Percentiles rank a stretch among this genome's conserved stretches.
phyloP scores from a whole-genome alignment of 2,888 invertebrate genomes.

The Brachyopa scutellaris region DNA sequence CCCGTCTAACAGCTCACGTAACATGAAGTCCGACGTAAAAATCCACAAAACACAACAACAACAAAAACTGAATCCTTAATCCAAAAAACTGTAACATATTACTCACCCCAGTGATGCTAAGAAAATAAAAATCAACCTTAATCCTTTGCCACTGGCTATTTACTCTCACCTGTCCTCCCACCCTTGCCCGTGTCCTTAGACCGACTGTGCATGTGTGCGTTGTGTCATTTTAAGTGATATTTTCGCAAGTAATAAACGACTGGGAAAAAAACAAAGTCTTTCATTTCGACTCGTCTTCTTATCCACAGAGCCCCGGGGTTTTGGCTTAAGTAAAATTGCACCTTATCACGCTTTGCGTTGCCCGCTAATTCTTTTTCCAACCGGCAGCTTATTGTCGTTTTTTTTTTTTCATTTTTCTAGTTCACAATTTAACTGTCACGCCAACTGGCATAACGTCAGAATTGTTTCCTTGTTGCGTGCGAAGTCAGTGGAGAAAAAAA shows the following conservation, averaged over 20 bases:
- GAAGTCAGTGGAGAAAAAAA: constrained; percentile 7
- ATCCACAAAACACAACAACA: constrained; percentile 6
- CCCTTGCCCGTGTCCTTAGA: no score
- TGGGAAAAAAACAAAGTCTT: constrained; percentile 36
- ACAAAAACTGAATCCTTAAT: constrained; percentile 43
- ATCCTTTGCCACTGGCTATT: constrained; percentile 50
- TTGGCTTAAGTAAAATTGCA: constrained; percentile 51
- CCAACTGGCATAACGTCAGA: constrained; percentile 70
- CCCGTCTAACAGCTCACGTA: constrained; percentile 25
- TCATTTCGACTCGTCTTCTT: not conserved
- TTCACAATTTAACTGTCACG: constrained; percentile 69
- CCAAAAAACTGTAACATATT: constrained; percentile 44
- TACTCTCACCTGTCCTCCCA: constrained; percentile 29
- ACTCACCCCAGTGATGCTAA: constrained; percentile 1
- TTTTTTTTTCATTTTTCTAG: no score
- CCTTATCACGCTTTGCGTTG: constrained; percentile 60
- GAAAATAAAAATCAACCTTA: constrained; percentile 15
- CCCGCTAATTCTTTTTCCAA: constrained; percentile 54
- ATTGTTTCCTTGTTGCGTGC: constrained; percentile 57
- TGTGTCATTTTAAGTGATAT: constrained; percentile 67
- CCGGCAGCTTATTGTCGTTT: no score
- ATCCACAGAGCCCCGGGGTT: constrained; percentile 10
- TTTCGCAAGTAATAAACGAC: constrained; percentile 67
- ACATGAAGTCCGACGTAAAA: constrained; percentile 22
- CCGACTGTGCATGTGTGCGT: not conserved